phyloP scores from a whole-genome alignment of 2,888 invertebrate species.

The Agrochola lota region DNA sequence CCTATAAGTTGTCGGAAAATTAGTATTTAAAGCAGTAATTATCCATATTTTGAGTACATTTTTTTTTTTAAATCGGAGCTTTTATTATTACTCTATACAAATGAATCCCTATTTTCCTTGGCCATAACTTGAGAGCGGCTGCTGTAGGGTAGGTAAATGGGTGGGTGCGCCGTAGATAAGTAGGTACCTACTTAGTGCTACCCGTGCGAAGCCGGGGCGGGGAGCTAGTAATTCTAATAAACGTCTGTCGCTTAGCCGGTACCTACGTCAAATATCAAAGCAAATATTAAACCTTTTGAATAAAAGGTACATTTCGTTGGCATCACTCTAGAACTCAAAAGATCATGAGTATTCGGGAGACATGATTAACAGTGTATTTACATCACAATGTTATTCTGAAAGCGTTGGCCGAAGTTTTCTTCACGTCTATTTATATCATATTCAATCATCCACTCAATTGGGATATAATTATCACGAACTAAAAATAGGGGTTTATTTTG shows the following conservation, averaged over 20 bases:
- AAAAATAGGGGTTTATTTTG: constrained; percentile 65
- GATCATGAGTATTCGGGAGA: constrained; percentile 18
- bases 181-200: too few relatives aligned
- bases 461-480: constrained; percentile 61
- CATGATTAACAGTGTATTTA: constrained; percentile 43
- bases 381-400: constrained; percentile 36
- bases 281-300: neutral
- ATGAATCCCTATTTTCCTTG: too few relatives aligned
- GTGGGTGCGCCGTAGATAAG: too few relatives aligned
- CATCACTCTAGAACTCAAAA: constrained; percentile 23
- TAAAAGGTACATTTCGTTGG: neutral
- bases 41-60: too few relatives aligned
- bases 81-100: too few relatives aligned
- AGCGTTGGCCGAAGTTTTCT: constrained; percentile 55
- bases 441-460: constrained; percentile 54
- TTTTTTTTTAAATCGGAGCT: too few relatives aligned
- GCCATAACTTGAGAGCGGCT: too few relatives aligned
- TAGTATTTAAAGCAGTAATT: too few relatives aligned
- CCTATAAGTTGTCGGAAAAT: too few relatives aligned
- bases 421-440: constrained; percentile 51
- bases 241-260: neutral
- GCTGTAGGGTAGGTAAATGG: too few relatives aligned
- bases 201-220: too few relatives aligned
- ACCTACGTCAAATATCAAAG: neutral
- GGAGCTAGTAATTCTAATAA: neutral